Evolutionary conservation across 1,140 invertebrate genomes (phyloP), one percentile per base, ranked within the genome.

Genomic region (Drosophila dunni): DNA sequence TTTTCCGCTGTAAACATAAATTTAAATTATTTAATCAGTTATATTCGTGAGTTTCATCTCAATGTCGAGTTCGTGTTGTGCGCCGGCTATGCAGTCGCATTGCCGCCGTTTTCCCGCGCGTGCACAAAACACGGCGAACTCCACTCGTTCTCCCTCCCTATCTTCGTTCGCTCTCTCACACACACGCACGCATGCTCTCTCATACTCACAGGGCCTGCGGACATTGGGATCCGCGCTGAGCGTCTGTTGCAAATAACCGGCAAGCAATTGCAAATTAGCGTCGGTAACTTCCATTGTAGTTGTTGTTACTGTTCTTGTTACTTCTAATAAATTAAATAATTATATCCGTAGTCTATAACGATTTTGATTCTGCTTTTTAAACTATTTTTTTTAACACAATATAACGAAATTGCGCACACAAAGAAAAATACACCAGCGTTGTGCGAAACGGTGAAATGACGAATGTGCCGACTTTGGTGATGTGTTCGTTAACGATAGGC

Each of bases 191-290:
- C 45, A 56, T 66, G 53, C 45, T 72, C 69, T 65, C 54, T 61
- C 9, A 46, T 44, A 94, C 93, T 93, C 94, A 98, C 97, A 97
- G 93, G 97, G 96, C 92, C 96, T 94, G 78, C 98, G 93, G 46
- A 97, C 93, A 91, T 95, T 94, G 13, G 95, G 93, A 93, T 98
- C 97, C 9, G 97, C 96, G 82, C 94, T 97, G n/a, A 99, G 93
- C 9, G 98, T 99, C 92, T 97, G 95, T 76, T 97, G 95, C 65
- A 99, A 94, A 93, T 98, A 98, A 71, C 95, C 94, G 46, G 96
- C 95, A 70, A 99, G 93, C 4, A 95, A 95, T 64, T 95, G 93
- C 50, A 99, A 93, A 93, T 97, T 97, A 45, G 95, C 95, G 53
- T 97, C 96, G 0, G 95, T 97, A 6, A 97, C 93, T 84, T 97